phyloP scores from a whole-genome alignment of 2,113 vertebrate species.

The Oreocharis arfaki region DNA sequence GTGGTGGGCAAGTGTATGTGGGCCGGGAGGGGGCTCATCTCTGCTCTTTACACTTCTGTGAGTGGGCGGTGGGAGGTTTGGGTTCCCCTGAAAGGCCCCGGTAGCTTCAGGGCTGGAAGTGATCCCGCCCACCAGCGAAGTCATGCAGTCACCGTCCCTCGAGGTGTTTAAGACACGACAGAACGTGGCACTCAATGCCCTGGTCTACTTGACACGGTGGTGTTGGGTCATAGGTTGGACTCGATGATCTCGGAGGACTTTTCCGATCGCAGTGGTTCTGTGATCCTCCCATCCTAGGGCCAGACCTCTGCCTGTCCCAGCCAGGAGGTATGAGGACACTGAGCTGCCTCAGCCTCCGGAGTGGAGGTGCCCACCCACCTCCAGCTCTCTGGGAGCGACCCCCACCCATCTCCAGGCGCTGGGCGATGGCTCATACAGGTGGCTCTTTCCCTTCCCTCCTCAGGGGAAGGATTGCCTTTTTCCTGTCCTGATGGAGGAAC shows the following conservation, averaged over 20 bases:
- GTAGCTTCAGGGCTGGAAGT: neutral
- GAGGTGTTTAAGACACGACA: neutral
- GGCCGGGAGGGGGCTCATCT: neutral
- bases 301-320: neutral
- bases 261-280: neutral
- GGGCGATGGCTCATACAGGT: fast-evolving
- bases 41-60: neutral
- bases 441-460: neutral
- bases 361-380: fast-evolving
- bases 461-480: too few species aligned
- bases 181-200: neutral
- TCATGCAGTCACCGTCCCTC: neutral
- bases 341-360: fast-evolving
- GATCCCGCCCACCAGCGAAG: neutral
- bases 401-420: too few species aligned
- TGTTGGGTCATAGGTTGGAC: neutral
- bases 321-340: fast-evolving
- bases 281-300: too few species aligned
- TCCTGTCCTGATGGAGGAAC: neutral
- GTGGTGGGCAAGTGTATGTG: neutral
- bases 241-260: neutral
- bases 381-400: fast-evolving
- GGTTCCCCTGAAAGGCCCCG: fast-evolving
- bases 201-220: fast-evolving
- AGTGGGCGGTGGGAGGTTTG: neutral